These are phyloP conservation scores for Cichlasoma orientale DNA, from an alignment of 2,797 vertebrate species.

Conservation along the genomic window DNA sequence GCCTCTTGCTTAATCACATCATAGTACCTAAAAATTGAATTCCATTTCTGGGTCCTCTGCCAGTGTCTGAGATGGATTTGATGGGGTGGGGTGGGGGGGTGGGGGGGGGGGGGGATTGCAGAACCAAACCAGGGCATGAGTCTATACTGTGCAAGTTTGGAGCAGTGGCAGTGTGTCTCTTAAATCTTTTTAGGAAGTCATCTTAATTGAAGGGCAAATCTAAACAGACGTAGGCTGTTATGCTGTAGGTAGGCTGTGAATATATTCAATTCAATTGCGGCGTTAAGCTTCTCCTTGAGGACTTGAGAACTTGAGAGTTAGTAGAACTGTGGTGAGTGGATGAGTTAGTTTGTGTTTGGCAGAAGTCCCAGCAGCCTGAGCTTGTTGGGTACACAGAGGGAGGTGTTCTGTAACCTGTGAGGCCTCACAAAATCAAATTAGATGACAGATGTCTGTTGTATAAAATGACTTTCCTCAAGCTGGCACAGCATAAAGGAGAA, in stretches of 20 bases:
- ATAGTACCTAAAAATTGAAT: conserved; percentile 35
- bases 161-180: background rate
- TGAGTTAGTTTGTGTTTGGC: conserved; percentile 5
- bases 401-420: conserved; percentile 3
- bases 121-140: background rate
- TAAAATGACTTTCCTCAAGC: conserved; percentile 7
- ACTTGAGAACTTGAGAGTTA: background rate
- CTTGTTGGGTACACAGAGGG: conserved; percentile 6
- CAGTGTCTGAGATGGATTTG: conserved; percentile 48
- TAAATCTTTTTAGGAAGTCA: conserved; percentile 5
- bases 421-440: conserved; percentile 21
- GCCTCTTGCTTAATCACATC: conserved; percentile 46
- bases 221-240: conserved; percentile 16
- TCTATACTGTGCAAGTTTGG: background rate
- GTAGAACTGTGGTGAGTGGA: conserved; percentile 3
- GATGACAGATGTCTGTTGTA: conserved; percentile 31
- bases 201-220: conserved; percentile 20
- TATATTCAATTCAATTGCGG: background rate
- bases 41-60: conserved; percentile 27
- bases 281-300: conserved; percentile 5
- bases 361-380: conserved; percentile 29
- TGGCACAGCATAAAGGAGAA: background rate
- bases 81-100: no score
- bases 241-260: background rate
- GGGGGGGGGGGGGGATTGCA: background rate